Evolutionary conservation across 2,888 invertebrate species (phyloP), one percentile per base, ranked within the genome.

Genomic region (Drosophila prostipennis): DNA sequence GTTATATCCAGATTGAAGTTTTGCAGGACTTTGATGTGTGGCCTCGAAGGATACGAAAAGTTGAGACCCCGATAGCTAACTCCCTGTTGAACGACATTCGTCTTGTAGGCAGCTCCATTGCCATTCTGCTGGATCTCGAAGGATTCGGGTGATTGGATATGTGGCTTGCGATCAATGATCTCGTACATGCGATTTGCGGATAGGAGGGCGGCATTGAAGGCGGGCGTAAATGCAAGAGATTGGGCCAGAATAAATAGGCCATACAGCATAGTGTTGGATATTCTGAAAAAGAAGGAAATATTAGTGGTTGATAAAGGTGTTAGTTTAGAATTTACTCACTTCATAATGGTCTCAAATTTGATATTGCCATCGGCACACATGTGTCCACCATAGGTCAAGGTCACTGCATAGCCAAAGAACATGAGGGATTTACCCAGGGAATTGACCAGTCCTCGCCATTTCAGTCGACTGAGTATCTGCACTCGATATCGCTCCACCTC

Each of bases 21-120:
- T 57, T 95, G 93, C 6, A 98, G 92, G 16, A 98, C 95, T 64
- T 94, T 93, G 56, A 94, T 93, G 78, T 96, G 95, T 5, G 94
- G 94, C 29, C 97, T 93, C 0, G 96, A 95, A 1, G 97, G 97
- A 91, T 98, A 98, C 29, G 94, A 93, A 92, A 97, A 97, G 76
- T 94, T 93, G 0, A 96, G 92, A 76, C 94, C 93, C 53, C 94
- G 93, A 91, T 96, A 95, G 54, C 93, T 83, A n/a, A 90, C 89
- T 4, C 85, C 87, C 13, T 86, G 79, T 6, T 77, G 74, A 2
- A 76, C 67, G 3, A 72, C 78, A 55, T 89, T 89, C 0, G 79
- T 69, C 55, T 80, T 81, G 39, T 57, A 58, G 13, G 72, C 52
- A 8, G 69, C 64, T 13, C 75, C 77, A 51, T 77, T 77, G 19